Conservation (phyloP, 2,113 vertebrate genomes). For the Acrocephalus kingi region DNA sequence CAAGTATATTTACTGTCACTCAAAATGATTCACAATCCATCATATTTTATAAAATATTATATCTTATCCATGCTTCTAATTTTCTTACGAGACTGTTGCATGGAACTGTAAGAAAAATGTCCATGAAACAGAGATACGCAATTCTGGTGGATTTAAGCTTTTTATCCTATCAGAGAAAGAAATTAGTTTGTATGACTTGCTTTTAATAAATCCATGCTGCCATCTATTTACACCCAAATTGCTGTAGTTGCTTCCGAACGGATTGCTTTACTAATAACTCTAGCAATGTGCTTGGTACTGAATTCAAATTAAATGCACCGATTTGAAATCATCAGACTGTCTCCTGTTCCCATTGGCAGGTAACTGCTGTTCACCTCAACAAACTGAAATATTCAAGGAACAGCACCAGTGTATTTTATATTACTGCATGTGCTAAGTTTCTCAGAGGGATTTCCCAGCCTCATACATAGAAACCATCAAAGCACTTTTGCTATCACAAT, state of each 20-base stretch:
- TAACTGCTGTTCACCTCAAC: neutral
- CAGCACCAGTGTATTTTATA: neutral
- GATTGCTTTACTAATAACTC: neutral
- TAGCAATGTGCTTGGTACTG: neutral
- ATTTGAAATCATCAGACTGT: neutral
- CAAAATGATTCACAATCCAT: neutral
- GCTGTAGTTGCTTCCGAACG: neutral
- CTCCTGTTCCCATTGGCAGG: neutral
- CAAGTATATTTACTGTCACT: constrained; percentile 18
- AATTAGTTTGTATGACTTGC: constrained; percentile 38
- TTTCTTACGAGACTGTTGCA: neutral
- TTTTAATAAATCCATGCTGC: constrained; percentile 48
- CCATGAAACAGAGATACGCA: neutral
- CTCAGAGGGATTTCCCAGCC: neutral
- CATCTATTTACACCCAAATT: constrained; percentile 30
- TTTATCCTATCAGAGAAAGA: constrained; percentile 40
- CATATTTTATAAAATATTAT: constrained; percentile 1
- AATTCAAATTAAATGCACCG: constrained; percentile 1
- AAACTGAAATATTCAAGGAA: neutral
- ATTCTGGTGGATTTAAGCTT: constrained; percentile 48
- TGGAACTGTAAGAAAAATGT: neutral
- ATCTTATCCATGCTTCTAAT: neutral
- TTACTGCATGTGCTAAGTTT: neutral
- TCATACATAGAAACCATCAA: neutral
- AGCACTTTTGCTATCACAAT: neutral